Evolutionary conservation across 2,888 invertebrate species (phyloP), one percentile per base, ranked within the genome.

Genomic region (Dryococelus australis): DNA sequence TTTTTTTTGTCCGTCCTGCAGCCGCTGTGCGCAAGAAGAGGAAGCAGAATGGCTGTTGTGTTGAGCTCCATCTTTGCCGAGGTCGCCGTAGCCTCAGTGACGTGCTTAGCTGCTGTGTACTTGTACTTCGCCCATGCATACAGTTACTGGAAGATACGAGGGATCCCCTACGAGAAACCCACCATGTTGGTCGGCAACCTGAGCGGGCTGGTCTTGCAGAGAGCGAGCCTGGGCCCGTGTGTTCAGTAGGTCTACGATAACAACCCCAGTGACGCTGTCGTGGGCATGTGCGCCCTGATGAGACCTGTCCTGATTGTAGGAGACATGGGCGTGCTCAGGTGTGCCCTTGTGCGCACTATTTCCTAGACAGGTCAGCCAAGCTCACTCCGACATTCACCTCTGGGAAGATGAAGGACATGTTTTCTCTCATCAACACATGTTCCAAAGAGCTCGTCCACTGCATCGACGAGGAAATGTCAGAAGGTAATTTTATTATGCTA

Each of bases 391-490:
- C 83, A 1, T 87, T 87, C 43, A 87, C 87, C 8, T 86, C 87
- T 0, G 87, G 87, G 0, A 87, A 87, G 78, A 87, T 87, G 86
- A 87, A 86, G 86, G 47, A 65, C 0, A 87, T 87, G 87, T 87
- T 78, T 83, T 24, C 27, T 13, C 35, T 87, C 65, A 84, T 87
- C 12, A 28, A 87, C 35, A 53, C 84, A 4, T 87, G 87, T 26
- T 83, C 43, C 20, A 24, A 47, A 13, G 85, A 87, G 16, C 35
- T 87, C 10, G 85, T 20, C 13, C 51, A 87, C 0, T 43, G 47
- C 47, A 47, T 47, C 12, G 47, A 47, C 47, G 9, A 43, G 16
- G 80, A 80, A 9, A 6, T n/a, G 9, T 80, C 80, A 9, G 16
- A 27, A 27, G 26, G 26, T 80, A 80, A 27, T 80, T 47, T 6